Evolutionary conservation across 1,140 invertebrate species (phyloP).

Genomic region (Pogonognathellus flavescens): DNA sequence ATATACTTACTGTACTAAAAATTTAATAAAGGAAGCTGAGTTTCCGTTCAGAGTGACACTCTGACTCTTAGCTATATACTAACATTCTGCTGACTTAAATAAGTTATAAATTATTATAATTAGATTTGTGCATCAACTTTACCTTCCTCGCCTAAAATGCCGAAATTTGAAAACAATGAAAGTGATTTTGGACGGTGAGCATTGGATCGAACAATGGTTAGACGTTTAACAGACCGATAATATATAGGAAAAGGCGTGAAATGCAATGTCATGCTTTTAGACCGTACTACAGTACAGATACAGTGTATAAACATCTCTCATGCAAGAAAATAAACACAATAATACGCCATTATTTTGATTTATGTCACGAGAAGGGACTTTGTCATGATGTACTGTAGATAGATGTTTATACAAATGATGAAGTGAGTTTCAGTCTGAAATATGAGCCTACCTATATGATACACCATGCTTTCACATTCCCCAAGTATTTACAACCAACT

Average conservation of each 20-base stretch:
- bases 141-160: too few species aligned
- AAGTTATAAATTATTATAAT: background rate
- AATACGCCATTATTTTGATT: constrained; percentile 45
- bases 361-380: constrained; percentile 25
- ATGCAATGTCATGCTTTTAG: too few species aligned
- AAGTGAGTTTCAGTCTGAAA: background rate
- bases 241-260: too few species aligned
- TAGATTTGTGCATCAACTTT: background rate
- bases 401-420: background rate
- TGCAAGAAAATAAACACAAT: constrained; percentile 8
- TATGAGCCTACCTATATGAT: background rate
- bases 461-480: background rate
- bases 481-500: background rate
- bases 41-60: background rate
- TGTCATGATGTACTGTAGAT: constrained; percentile 25
- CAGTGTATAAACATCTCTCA: background rate
- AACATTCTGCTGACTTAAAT: background rate
- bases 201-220: background rate
- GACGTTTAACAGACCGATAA: too few species aligned
- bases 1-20: too few species aligned
- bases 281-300: too few species aligned
- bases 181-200: background rate
- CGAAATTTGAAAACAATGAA: background rate
- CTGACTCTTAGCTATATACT: background rate
- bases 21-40: background rate